Conservation (phyloP, 2,113 vertebrate genomes). For the Brachypteracias leptosomus region DNA sequence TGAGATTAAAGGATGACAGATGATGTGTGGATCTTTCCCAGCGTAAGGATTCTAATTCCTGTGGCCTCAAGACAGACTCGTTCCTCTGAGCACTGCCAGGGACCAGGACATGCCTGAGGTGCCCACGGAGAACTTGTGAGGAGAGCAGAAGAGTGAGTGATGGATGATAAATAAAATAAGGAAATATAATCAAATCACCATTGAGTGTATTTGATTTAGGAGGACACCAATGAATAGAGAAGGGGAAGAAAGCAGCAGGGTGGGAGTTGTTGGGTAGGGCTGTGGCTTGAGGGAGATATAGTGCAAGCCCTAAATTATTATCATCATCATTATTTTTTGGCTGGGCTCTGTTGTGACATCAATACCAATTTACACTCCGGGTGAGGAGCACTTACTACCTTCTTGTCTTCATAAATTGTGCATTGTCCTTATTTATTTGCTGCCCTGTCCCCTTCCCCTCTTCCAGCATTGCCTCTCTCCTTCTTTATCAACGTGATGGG, state of each 20-base stretch:
- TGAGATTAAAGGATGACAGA: conserved; percentile 26
- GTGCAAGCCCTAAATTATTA: conserved; percentile 62
- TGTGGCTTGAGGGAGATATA: conserved; percentile 60
- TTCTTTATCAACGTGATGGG: not conserved
- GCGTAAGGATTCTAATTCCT: not conserved
- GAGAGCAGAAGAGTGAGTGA: not conserved
- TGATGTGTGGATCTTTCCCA: not conserved
- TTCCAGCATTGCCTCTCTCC: not conserved
- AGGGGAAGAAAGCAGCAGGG: conserved; percentile 10
- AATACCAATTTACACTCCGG: conserved; percentile 63
- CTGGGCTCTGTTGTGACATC: conserved; percentile 62
- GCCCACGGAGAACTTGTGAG: not conserved
- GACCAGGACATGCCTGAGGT: not conserved
- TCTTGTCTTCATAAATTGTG: conserved; percentile 69
- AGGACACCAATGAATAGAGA: conserved; percentile 56
- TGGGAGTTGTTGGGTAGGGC: conserved; percentile 33
- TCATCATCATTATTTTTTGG: conserved; percentile 64
- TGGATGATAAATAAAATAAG: conserved; percentile 51
- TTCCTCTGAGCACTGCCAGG: not conserved
- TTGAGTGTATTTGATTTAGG: conserved; percentile 60
- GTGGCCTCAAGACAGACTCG: not conserved
- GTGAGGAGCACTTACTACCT: conserved; percentile 68
- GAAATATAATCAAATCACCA: conserved; percentile 58
- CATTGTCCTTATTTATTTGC: conserved; percentile 68
- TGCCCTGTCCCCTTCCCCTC: conserved; percentile 8